A percentile compares a stretch with the other conserved stretches of the same genome.
These are phyloP conservation scores for Napeogenes sylphis DNA, from an alignment of 2,888 invertebrate species.

Conservation along the genomic window DNA sequence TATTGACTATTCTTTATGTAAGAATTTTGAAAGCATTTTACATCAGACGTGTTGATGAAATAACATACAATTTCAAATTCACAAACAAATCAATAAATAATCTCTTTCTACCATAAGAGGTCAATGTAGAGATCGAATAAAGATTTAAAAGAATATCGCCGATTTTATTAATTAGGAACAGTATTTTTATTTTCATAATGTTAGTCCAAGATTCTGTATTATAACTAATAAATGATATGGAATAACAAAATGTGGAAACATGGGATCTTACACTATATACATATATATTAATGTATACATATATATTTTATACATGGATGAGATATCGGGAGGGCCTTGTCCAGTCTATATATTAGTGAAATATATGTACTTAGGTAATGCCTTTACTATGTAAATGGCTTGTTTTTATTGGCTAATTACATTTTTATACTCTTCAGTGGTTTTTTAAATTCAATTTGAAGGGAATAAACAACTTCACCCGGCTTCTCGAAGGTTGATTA, in stretches of 20 bases:
- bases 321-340: constrained; percentile 17
- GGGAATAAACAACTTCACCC: too few relatives aligned
- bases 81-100: background rate
- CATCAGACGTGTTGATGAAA: too few relatives aligned
- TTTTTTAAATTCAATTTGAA: background rate
- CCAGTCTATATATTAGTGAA: constrained; percentile 15
- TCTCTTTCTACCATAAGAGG: background rate
- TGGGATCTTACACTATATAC: constrained; percentile 5
- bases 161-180: constrained; percentile 17
- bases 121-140: constrained; percentile 2
- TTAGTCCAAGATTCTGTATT: constrained; percentile 2
- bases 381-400: background rate
- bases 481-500: too few relatives aligned
- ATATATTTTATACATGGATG: constrained; percentile 1
- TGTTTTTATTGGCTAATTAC: background rate
- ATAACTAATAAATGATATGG: background rate
- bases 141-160: background rate
- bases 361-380: background rate
- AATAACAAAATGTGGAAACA: background rate
- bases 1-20: too few relatives aligned
- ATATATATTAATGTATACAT: background rate
- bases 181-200: constrained; percentile 16
- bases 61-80: too few relatives aligned
- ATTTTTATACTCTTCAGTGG: background rate
- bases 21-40: too few relatives aligned